Percentiles rank a stretch among this genome's conserved stretches.
These are phyloP conservation scores for Polydesmus complanatus DNA, from an alignment of 2,888 invertebrate species.

Conservation along the genomic window DNA sequence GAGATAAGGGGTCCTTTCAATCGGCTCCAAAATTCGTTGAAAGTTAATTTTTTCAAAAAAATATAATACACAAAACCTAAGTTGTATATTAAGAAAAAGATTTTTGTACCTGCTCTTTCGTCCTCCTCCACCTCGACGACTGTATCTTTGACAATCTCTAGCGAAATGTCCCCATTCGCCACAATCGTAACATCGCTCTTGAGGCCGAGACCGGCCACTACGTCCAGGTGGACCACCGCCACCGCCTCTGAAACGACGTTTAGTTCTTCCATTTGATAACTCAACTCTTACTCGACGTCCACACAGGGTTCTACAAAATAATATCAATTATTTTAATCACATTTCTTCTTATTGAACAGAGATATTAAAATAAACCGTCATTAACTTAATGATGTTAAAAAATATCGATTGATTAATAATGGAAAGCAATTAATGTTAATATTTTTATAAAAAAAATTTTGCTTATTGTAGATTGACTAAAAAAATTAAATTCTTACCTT, in stretches of 20 bases:
- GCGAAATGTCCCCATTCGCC: slow-evolving; percentile 89
- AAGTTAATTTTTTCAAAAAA: too few relatives aligned
- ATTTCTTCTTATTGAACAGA: too few relatives aligned
- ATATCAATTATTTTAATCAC: neutral
- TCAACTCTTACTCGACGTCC: slow-evolving; percentile 82
- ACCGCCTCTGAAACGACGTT: slow-evolving; percentile 25
- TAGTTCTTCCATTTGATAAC: slow-evolving; percentile 67
- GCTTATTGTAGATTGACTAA: neutral
- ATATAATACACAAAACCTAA: too few relatives aligned
- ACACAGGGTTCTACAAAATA: slow-evolving; percentile 43
- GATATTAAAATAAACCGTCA: too few relatives aligned
- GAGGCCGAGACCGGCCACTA: slow-evolving; percentile 62
- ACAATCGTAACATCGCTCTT: slow-evolving; percentile 88
- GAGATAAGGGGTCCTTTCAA: too few relatives aligned
- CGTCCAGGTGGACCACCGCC: slow-evolving; percentile 33
- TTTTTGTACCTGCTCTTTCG: slow-evolving; percentile 16
- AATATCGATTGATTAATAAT: too few relatives aligned
- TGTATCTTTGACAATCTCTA: slow-evolving; percentile 50
- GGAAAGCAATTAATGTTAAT: too few relatives aligned
- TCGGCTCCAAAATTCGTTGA: too few relatives aligned
- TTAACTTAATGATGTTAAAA: too few relatives aligned
- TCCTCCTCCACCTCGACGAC: slow-evolving; percentile 12
- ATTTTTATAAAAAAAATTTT: slow-evolving; percentile 1
- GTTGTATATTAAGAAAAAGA: too few relatives aligned
- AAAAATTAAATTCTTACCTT: slow-evolving; percentile 50